Evolutionary conservation across 2,888 invertebrate species (phyloP), one percentile per base, ranked within the genome.

Genomic region (Cosmorhoe ocellata): DNA sequence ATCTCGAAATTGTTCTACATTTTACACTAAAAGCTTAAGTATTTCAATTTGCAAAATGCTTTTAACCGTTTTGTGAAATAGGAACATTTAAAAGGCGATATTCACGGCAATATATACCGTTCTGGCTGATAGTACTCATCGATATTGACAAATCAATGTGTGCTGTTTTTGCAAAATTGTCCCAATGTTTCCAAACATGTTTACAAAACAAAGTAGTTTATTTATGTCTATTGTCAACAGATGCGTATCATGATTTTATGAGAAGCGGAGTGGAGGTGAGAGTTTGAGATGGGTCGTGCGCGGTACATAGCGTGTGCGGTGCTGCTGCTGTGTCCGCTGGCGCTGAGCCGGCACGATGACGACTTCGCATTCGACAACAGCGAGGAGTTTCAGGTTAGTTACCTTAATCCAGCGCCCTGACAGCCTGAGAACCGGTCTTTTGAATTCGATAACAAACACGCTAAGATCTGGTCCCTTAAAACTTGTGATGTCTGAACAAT

Each of bases 351-450:
- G 58, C 85, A 82, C 65, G 91, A 91, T 61, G 90, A 90, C 64
- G 90, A 91, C 81, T 90, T 90, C 71, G 90, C 86, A 31, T 90
- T 91, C 59, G 91, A 90, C 66, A 85, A 82, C 69, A 85, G 77
- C 71, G 90, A 90, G 49, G 90, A 90, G 61, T 84, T 87, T 56
- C 88, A 89, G 85, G 90, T 90, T 66, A 50, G 53, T 51, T 10
- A 18, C n/a, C 14, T 1, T 9, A 3, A 9, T 22, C 10, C 3
- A 22, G 18, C 2, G 3, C 18, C 18, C 4, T 18, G 18, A 18
- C 4, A 18, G 4, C 18, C 18, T 4, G 2, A 18, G 18, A 18
- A 18, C 3, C 18, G 18, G 4, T 4, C 3, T 18, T 18, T 18
- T 18, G 18, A 18, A n/a, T n/a, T n/a, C n/a, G n/a, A n/a, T n/a